phyloP scores from a whole-genome alignment of 2,113 vertebrate species.

The Burhinus bistriatus region DNA sequence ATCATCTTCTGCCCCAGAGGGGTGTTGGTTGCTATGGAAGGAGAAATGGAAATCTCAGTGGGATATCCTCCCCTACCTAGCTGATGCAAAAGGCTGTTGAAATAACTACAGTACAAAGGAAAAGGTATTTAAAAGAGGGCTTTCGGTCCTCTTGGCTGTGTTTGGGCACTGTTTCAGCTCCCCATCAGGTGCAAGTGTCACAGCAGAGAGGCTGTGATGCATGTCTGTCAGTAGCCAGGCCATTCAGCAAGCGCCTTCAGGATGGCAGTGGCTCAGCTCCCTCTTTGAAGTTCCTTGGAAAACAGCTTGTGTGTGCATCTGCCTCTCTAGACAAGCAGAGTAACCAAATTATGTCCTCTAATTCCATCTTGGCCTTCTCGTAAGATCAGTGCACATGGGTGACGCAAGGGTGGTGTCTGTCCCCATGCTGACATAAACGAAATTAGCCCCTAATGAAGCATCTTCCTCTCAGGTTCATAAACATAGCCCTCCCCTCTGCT shows the following conservation, averaged over 20 bases:
- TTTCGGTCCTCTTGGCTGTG: neutral
- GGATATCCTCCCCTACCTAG: neutral
- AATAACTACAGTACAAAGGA: neutral
- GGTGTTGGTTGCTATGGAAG: neutral
- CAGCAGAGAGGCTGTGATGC: neutral
- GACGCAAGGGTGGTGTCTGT: neutral
- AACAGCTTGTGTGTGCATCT: neutral
- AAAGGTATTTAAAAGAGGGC: neutral
- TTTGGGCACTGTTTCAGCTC: neutral
- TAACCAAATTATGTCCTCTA: neutral
- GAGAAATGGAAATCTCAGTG: neutral
- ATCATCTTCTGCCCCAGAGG: neutral
- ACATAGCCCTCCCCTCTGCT: neutral
- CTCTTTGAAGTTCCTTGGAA: neutral
- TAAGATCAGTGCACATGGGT: neutral
- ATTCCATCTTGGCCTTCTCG: neutral
- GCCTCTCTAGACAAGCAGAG: neutral
- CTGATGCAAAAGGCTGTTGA: neutral
- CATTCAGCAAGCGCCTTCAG: neutral
- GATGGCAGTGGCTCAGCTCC: neutral
- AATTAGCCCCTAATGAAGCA: neutral
- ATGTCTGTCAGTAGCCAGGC: neutral
- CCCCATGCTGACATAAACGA: neutral
- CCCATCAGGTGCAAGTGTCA: accelerated
- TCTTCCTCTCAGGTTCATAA: neutral